phyloP scores from a whole-genome alignment of 2,797 vertebrate genomes.

The Myotis planiceps region DNA sequence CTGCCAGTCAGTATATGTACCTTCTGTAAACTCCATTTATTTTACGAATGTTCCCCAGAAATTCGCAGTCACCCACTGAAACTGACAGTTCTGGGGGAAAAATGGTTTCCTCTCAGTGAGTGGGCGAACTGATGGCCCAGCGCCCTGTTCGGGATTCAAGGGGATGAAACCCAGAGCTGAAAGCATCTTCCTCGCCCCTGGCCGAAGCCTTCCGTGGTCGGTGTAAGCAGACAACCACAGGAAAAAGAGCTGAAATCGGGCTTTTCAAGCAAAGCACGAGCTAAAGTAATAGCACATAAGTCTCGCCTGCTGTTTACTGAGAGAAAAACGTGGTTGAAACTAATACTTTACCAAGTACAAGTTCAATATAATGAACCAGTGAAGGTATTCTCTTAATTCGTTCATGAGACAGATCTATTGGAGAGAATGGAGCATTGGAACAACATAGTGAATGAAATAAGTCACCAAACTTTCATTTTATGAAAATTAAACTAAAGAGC shows the following conservation, averaged over 20 bases:
- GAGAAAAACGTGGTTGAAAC: not conserved
- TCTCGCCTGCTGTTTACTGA: not conserved
- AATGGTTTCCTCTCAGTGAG: not conserved
- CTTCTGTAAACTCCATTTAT: not conserved
- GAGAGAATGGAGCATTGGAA: not conserved
- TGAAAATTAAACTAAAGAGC: not conserved
- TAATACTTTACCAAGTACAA: not conserved
- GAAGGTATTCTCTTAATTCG: not conserved
- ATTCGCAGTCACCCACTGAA: not conserved
- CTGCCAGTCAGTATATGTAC: conserved; percentile 18
- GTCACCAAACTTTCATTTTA: not conserved
- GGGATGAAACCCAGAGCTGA: not conserved
- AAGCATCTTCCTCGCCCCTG: not conserved
- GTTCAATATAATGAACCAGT: not conserved
- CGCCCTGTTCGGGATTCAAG: not conserved
- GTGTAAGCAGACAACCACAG: not conserved
- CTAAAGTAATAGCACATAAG: not conserved
- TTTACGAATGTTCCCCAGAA: conserved; percentile 33
- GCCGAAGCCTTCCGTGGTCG: not conserved
- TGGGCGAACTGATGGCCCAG: not conserved
- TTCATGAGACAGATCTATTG: not conserved
- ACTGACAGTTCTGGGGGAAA: not conserved
- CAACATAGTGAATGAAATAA: not conserved
- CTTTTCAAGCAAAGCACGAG: not conserved
- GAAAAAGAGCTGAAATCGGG: not conserved